phyloP scores from a whole-genome alignment of 2,888 invertebrate species.

The Zaprionus bogoriensis region DNA sequence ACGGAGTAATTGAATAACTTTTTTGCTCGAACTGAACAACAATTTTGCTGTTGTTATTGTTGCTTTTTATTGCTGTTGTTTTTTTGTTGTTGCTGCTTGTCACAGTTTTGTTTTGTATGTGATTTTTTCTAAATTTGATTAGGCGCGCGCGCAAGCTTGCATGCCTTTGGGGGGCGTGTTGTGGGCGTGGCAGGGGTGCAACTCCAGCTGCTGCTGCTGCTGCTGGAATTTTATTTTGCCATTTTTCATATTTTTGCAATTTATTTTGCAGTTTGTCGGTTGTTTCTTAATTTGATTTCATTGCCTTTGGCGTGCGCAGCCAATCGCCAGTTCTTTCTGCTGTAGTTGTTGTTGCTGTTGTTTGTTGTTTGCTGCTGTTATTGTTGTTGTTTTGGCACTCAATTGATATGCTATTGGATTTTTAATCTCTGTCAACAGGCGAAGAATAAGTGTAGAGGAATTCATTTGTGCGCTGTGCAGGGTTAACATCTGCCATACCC shows the following conservation, averaged over 20 bases:
- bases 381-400: too few relatives aligned
- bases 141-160: slow-evolving; percentile 50
- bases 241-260: slow-evolving; percentile 30
- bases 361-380: too few relatives aligned
- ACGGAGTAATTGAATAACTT: slow-evolving; percentile 81
- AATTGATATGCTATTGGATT: slow-evolving; percentile 44
- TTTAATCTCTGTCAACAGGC: slow-evolving; percentile 27
- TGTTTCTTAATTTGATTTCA: slow-evolving; percentile 34
- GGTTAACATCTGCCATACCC: not conserved
- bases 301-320: slow-evolving; percentile 33
- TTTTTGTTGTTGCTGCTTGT: slow-evolving; percentile 4
- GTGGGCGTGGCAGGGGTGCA: slow-evolving; percentile 28
- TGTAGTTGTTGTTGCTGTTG: slow-evolving; percentile 7
- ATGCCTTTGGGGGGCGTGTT: slow-evolving; percentile 19
- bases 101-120: slow-evolving; percentile 33
- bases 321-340: slow-evolving; percentile 8
- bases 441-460: not conserved
- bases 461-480: not conserved
- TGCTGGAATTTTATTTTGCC: not conserved
- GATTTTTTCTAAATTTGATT: slow-evolving; percentile 76
- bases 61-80: not conserved
- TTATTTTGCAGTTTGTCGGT: too few relatives aligned
- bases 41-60: slow-evolving; percentile 20
- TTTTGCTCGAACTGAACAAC: too few relatives aligned
- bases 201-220: not conserved